Percentiles rank a stretch among this genome's conserved stretches.
Conservation (phyloP, 1,140 invertebrate species). For the Trachelipus rathkii region DNA sequence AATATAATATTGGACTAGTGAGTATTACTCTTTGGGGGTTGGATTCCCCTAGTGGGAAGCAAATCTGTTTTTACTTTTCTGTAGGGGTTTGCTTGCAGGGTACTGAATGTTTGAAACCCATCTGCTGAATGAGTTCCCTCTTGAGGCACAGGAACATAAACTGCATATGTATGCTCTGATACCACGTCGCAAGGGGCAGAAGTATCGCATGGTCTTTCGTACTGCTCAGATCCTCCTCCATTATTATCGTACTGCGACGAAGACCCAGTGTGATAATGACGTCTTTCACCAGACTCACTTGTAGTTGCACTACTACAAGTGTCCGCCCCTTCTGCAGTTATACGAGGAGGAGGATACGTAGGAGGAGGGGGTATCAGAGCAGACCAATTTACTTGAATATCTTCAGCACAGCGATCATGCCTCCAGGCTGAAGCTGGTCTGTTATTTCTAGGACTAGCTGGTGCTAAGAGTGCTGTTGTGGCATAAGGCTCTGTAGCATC, state of each 20-base stretch:
- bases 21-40: conserved; percentile 3
- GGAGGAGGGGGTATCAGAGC: conserved; percentile 39
- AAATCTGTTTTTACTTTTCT: neutral
- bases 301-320: conserved; percentile 24
- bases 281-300: conserved; percentile 22
- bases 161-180: conserved; percentile 41
- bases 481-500: conserved; percentile 35
- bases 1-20: neutral
- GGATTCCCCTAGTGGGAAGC: neutral
- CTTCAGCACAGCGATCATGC: conserved; percentile 28
- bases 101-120: neutral
- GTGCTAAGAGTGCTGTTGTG: conserved; percentile 38
- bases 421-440: conserved; percentile 23
- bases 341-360: conserved; percentile 36
- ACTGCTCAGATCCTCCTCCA: conserved; percentile 26
- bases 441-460: conserved; percentile 31
- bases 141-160: conserved; percentile 9
- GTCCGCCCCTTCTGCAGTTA: conserved; percentile 8
- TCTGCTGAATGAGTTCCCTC: neutral
- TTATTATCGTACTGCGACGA: conserved; percentile 28
- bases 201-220: conserved; percentile 15
- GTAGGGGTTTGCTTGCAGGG: neutral
- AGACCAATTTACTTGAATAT: conserved; percentile 37
- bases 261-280: conserved; percentile 18
- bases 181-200: conserved; percentile 23